A percentile compares a stretch with the other conserved stretches of the same genome.
These are phyloP conservation scores for Alethe diademata DNA, from an alignment of 2,113 vertebrate genomes.

Conservation along the genomic window DNA sequence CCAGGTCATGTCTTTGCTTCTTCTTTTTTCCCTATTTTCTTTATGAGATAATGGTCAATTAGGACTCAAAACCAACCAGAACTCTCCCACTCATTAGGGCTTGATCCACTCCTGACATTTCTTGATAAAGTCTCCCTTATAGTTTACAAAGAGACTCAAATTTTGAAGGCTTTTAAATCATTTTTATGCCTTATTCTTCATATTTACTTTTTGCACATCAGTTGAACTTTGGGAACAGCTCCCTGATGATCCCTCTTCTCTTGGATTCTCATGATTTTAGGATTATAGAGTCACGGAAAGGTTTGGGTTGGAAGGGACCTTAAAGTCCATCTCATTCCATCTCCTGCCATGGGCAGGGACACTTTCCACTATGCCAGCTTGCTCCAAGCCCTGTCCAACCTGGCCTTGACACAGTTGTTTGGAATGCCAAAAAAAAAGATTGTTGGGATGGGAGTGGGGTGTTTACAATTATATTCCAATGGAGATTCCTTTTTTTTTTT, in stretches of 20 bases:
- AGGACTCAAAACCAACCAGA: not conserved
- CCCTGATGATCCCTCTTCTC: not conserved
- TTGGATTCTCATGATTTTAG: not conserved
- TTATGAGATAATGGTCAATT: not conserved
- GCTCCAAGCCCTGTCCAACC: not conserved
- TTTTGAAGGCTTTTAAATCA: not conserved
- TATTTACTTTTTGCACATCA: not conserved
- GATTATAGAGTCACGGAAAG: not conserved
- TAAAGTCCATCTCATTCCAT: not conserved
- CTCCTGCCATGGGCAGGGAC: not conserved
- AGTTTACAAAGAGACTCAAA: rapidly evolving
- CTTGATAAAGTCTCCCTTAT: not conserved
- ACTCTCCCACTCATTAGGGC: not conserved
- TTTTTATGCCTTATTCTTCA: not conserved
- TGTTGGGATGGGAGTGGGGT: rapidly evolving
- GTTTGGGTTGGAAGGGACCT: not conserved
- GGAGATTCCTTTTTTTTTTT: not conserved
- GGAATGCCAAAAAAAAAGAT: not conserved
- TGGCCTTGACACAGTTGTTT: not conserved
- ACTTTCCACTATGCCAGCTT: not conserved
- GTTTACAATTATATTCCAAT: not conserved
- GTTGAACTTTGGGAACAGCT: not conserved
- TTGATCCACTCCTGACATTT: not conserved
- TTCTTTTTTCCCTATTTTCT: not conserved
- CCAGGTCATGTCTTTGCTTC: not conserved